phyloP scores from a whole-genome alignment of 1,140 invertebrate genomes.

The Idris sp. region DNA sequence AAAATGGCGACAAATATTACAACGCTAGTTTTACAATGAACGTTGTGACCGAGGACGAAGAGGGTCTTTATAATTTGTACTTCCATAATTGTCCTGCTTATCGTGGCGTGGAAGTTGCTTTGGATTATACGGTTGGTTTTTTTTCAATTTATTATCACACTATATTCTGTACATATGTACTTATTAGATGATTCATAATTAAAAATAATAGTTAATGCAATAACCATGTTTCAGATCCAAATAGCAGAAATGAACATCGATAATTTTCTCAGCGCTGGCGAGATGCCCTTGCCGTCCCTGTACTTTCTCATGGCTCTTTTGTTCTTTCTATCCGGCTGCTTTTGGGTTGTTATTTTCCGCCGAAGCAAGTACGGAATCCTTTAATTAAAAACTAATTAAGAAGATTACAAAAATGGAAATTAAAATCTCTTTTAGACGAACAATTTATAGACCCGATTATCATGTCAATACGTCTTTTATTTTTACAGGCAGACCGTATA shows the following conservation, averaged over 20 bases:
- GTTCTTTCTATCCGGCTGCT: slow-evolving; percentile 91
- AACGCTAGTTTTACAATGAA: slow-evolving; percentile 85
- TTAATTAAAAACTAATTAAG: slow-evolving; percentile 2
- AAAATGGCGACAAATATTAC: slow-evolving; percentile 69
- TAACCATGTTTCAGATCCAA: slow-evolving; percentile 82
- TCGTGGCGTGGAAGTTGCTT: slow-evolving; percentile 75
- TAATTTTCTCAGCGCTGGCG: slow-evolving; percentile 97
- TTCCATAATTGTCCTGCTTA: slow-evolving; percentile 96
- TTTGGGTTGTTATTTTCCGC: slow-evolving; percentile 94
- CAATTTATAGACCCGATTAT: no score
- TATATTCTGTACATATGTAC: background rate
- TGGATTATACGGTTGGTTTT: slow-evolving; percentile 82
- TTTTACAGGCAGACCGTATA: slow-evolving; percentile 89
- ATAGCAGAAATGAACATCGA: slow-evolving; percentile 90
- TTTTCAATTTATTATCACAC: slow-evolving; percentile 2
- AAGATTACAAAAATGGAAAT: no score
- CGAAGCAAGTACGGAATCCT: slow-evolving; percentile 85
- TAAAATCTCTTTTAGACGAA: no score
- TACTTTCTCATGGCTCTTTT: slow-evolving; percentile 95
- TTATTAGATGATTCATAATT: no score
- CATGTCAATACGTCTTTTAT: slow-evolving; percentile 32
- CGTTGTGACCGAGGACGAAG: slow-evolving; percentile 86
- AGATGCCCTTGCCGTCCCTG: slow-evolving; percentile 95
- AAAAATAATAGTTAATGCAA: slow-evolving; percentile 1
- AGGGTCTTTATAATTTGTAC: slow-evolving; percentile 96